Evolutionary conservation across 2,797 vertebrate species (phyloP).

Genomic region (Arremon aurantiirostris): DNA sequence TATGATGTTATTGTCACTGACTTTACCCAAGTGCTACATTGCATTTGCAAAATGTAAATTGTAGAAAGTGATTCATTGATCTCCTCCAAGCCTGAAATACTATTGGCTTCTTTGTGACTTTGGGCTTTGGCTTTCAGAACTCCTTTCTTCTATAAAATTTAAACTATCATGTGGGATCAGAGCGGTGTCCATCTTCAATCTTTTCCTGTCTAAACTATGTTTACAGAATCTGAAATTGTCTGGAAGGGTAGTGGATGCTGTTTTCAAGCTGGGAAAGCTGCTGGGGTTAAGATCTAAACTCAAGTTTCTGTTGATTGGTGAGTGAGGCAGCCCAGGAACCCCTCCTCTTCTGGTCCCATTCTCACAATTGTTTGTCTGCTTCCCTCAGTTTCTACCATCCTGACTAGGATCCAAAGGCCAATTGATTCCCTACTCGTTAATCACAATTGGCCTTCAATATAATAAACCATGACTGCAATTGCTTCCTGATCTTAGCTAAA

Average conservation of each 20-base stretch:
- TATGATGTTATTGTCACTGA: not conserved
- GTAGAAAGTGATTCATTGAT: not conserved
- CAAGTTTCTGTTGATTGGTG: not conserved
- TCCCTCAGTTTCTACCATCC: not conserved
- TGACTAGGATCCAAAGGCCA: not conserved
- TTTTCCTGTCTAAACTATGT: not conserved
- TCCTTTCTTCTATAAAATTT: not conserved
- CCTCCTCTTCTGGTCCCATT: not conserved
- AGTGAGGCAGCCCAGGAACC: not conserved
- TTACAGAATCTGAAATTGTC: not conserved
- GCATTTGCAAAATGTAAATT: not conserved
- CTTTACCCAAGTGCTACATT: not conserved
- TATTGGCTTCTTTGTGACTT: not conserved
- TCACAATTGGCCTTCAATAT: not conserved
- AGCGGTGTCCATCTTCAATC: not conserved
- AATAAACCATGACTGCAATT: not conserved
- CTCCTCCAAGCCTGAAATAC: not conserved
- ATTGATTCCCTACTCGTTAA: not conserved
- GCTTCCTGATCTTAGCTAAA: not conserved
- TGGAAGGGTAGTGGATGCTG: not conserved
- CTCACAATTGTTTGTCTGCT: not conserved
- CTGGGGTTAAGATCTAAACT: not conserved
- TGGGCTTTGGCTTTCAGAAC: not conserved
- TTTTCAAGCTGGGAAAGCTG: not conserved
- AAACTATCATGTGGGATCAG: not conserved